Percentiles rank a stretch among this genome's conserved stretches.
These are phyloP conservation scores for Melitaea athalia DNA, from an alignment of 2,888 invertebrate genomes.

Conservation along the genomic window DNA sequence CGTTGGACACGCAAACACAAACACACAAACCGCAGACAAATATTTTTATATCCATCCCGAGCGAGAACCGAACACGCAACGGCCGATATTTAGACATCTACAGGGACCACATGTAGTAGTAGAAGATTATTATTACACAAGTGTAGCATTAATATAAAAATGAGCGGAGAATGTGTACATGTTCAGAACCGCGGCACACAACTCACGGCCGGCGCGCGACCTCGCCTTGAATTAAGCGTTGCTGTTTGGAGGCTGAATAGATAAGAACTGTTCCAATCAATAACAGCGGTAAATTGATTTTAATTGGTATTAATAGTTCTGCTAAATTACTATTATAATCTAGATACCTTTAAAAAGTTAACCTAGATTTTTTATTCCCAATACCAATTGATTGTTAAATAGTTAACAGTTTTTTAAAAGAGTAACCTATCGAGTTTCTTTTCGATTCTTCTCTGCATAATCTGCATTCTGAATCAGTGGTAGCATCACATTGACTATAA, in stretches of 20 bases:
- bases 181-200: neutral
- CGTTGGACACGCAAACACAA: too few species aligned
- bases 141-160: neutral
- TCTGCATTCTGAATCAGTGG: too few species aligned
- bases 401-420: too few species aligned
- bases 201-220: slow-evolving; percentile 11
- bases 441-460: too few species aligned
- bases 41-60: too few species aligned
- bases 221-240: slow-evolving; percentile 25
- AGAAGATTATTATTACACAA: neutral
- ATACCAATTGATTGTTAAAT: too few species aligned
- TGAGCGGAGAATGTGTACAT: slow-evolving; percentile 2
- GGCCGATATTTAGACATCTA: too few species aligned
- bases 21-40: too few species aligned
- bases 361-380: neutral
- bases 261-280: slow-evolving; percentile 17
- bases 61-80: too few species aligned
- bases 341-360: neutral
- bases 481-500: too few species aligned
- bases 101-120: too few species aligned
- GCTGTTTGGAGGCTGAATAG: slow-evolving; percentile 22
- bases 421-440: too few species aligned
- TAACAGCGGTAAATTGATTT: slow-evolving; percentile 10
- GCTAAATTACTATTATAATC: neutral
- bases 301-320: neutral